Conservation (phyloP, 2,888 invertebrate genomes). For the Stenodema calcarata region DNA sequence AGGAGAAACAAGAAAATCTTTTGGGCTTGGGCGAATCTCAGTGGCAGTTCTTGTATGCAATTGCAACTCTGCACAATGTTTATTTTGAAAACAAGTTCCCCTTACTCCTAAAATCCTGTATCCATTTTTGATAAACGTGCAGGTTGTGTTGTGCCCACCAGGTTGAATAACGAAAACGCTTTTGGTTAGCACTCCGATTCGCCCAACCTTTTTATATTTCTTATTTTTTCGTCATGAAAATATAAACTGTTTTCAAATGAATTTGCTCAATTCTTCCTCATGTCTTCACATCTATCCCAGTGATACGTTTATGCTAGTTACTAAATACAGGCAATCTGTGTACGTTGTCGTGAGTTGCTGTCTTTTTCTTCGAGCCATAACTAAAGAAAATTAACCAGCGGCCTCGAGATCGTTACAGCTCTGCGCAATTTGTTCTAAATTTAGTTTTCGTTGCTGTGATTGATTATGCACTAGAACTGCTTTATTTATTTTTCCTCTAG, state of each 20-base stretch:
- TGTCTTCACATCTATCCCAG: not conserved
- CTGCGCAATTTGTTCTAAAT: too few relatives aligned
- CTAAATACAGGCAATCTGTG: too few relatives aligned
- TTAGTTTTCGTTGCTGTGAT: too few relatives aligned
- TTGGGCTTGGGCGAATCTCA: constrained; percentile 25
- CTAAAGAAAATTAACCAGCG: too few relatives aligned
- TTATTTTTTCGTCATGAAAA: constrained; percentile 43
- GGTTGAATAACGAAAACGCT: constrained; percentile 84
- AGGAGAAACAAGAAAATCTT: not conserved
- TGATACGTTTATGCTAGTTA: too few relatives aligned
- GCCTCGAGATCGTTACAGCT: too few relatives aligned
- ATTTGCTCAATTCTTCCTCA: not conserved
- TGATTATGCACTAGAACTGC: too few relatives aligned
- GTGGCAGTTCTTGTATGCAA: not conserved
- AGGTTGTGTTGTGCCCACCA: constrained; percentile 87
- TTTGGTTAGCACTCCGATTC: constrained; percentile 84
- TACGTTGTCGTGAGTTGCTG: too few relatives aligned
- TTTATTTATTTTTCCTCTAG: too few relatives aligned
- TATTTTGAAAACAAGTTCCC: not conserved
- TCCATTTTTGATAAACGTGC: constrained; percentile 61
- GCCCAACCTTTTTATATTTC: constrained; percentile 33
- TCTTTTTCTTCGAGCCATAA: too few relatives aligned
- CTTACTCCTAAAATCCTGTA: not conserved
- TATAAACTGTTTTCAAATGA: not conserved
- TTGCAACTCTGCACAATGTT: constrained; percentile 16